Percentiles rank a stretch among this genome's conserved stretches.
These are phyloP conservation scores for Hiodon alosoides DNA, from an alignment of 2,113 vertebrate genomes.

Conservation along the genomic window DNA sequence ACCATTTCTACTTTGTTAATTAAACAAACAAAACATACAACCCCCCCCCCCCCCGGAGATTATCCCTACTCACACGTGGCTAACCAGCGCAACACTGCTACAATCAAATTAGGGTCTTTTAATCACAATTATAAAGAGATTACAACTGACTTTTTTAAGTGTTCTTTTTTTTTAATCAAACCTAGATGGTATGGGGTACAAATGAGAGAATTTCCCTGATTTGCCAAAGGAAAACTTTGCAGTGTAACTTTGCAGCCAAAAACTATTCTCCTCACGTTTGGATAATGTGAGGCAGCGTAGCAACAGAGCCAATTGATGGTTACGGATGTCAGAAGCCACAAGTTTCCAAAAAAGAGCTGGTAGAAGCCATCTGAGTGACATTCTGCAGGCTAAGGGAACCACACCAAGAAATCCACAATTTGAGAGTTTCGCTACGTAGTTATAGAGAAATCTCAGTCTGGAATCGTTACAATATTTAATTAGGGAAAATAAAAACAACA, in stretches of 20 bases:
- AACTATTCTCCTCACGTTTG: slow-evolving; percentile 65
- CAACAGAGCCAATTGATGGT: slow-evolving; percentile 60
- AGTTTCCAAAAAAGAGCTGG: slow-evolving; percentile 71
- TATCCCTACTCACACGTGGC: background rate
- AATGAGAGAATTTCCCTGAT: slow-evolving; percentile 42
- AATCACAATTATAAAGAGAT: slow-evolving; percentile 41
- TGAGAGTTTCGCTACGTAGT: slow-evolving; percentile 68
- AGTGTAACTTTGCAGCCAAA: slow-evolving; percentile 54
- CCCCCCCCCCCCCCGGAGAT: background rate
- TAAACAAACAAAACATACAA: slow-evolving; percentile 24
- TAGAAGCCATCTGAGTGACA: slow-evolving; percentile 65
- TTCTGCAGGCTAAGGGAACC: slow-evolving; percentile 57
- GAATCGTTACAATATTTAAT: slow-evolving; percentile 45
- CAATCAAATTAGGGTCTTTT: slow-evolving; percentile 26
- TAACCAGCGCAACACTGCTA: slow-evolving; percentile 6
- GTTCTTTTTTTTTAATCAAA: slow-evolving; percentile 12
- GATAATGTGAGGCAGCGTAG: slow-evolving; percentile 70
- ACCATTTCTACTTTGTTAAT: too few relatives aligned
- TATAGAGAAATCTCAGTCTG: slow-evolving; percentile 63
- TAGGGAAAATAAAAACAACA: slow-evolving; percentile 43
- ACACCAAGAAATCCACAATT: slow-evolving; percentile 67
- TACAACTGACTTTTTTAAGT: background rate
- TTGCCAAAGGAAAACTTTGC: slow-evolving; percentile 60
- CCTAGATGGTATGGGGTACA: slow-evolving; percentile 19
- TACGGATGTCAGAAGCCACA: slow-evolving; percentile 69